Evolutionary conservation across 1,140 invertebrate genomes (phyloP).

Genomic region (Dendrolimus kikuchii): DNA sequence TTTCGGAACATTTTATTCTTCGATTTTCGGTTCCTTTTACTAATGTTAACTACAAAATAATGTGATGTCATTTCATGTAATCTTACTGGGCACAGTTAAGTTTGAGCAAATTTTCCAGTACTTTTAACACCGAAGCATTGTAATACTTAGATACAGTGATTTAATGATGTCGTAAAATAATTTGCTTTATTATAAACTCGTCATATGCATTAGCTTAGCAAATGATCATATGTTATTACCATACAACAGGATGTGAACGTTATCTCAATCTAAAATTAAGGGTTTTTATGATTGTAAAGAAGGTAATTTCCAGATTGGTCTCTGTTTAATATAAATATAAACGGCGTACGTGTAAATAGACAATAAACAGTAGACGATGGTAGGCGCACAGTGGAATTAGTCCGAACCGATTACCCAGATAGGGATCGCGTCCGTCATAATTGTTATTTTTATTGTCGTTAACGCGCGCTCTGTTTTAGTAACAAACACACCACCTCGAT

Average conservation of each 20-base stretch:
- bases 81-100: background rate
- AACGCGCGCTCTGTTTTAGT: slow-evolving; percentile 29
- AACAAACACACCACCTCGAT: slow-evolving; percentile 24
- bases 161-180: too few relatives aligned
- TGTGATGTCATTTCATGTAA: slow-evolving; percentile 6
- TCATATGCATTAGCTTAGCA: slow-evolving; percentile 1
- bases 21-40: slow-evolving; percentile 27
- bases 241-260: slow-evolving; percentile 6
- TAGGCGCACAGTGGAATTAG: slow-evolving; percentile 20
- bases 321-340: slow-evolving; percentile 8
- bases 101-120: slow-evolving; percentile 3
- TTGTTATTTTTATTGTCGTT: slow-evolving; percentile 38
- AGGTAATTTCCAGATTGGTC: slow-evolving; percentile 16
- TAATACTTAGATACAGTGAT: background rate
- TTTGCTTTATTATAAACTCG: too few relatives aligned
- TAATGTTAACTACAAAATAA: slow-evolving; percentile 16
- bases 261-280: slow-evolving; percentile 10
- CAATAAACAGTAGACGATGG: slow-evolving; percentile 21
- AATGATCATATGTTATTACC: slow-evolving; percentile 6
- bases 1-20: slow-evolving; percentile 9
- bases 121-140: too few relatives aligned
- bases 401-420: slow-evolving; percentile 45
- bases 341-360: slow-evolving; percentile 18
- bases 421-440: slow-evolving; percentile 26
- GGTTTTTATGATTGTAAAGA: slow-evolving; percentile 5